Evolutionary conservation across 2,113 vertebrate genomes (phyloP).

Genomic region (Mohoua ochrocephala): DNA sequence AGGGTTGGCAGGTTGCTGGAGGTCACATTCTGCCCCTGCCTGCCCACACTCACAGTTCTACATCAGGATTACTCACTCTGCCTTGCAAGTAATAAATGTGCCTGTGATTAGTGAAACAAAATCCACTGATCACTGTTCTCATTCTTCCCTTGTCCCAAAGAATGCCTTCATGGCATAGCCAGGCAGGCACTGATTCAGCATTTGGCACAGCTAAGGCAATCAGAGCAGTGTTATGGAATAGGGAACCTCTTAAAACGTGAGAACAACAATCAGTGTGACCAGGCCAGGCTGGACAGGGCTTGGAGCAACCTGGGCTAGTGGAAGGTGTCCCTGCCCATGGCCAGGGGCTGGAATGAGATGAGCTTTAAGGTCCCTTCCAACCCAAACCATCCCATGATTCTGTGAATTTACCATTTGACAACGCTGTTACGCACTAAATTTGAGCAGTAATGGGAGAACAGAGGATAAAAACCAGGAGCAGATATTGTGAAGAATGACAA

Average conservation of each 20-base stretch:
- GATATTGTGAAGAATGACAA: background rate
- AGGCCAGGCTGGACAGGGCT: fast-evolving
- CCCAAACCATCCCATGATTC: background rate
- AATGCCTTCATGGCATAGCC: background rate
- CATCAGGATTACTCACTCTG: background rate
- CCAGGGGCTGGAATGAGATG: background rate
- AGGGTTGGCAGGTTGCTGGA: background rate
- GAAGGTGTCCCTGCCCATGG: background rate
- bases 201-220: background rate
- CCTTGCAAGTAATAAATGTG: background rate
- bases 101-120: background rate
- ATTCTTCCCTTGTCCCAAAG: background rate
- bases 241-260: background rate
- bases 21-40: background rate
- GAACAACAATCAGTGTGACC: background rate
- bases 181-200: background rate
- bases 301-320: background rate
- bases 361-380: background rate
- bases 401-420: background rate
- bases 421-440: background rate
- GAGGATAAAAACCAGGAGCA: background rate
- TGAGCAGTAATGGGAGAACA: background rate
- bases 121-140: background rate
- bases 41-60: background rate
- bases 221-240: background rate